Percentiles rank a stretch among this genome's conserved stretches.
These are phyloP conservation scores for Bothrops alternatus DNA, from an alignment of 2,797 vertebrate species.

Conservation along the genomic window DNA sequence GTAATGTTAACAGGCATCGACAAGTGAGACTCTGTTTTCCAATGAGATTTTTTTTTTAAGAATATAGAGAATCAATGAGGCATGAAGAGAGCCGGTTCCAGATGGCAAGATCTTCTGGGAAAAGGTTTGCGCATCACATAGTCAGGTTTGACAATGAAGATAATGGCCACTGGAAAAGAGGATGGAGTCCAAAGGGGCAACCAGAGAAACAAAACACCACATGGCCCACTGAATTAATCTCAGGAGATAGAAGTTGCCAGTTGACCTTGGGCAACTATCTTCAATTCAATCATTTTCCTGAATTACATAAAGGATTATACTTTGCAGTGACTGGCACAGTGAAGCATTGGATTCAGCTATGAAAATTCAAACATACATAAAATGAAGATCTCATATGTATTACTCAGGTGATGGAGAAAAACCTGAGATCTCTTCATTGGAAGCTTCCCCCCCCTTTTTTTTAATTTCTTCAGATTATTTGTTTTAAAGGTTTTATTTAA, in stretches of 20 bases:
- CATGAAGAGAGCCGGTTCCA: slow-evolving; percentile 38
- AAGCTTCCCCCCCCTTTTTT: background rate
- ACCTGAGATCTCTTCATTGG: no score
- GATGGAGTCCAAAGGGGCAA: slow-evolving; percentile 27
- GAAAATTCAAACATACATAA: background rate
- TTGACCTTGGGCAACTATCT: slow-evolving; percentile 5
- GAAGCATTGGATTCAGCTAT: background rate
- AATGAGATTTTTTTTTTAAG: slow-evolving; percentile 51
- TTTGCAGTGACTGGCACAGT: background rate
- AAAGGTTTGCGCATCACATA: slow-evolving; percentile 6
- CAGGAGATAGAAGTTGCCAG: background rate
- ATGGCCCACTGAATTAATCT: background rate
- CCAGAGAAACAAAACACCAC: slow-evolving; percentile 12
- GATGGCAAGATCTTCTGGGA: slow-evolving; percentile 45
- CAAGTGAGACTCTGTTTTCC: slow-evolving; percentile 37
- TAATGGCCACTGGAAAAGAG: slow-evolving; percentile 13
- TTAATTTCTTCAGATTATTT: background rate
- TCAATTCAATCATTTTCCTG: background rate
- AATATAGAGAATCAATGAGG: slow-evolving; percentile 36
- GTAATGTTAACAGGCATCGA: slow-evolving; percentile 41
- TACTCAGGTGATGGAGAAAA: background rate
- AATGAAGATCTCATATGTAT: background rate
- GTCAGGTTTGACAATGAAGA: slow-evolving; percentile 18
- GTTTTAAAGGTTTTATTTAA: background rate
- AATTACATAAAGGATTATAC: slow-evolving; percentile 2